Conservation (phyloP, 2,888 invertebrate species). For the Stenotaenia linearis region DNA sequence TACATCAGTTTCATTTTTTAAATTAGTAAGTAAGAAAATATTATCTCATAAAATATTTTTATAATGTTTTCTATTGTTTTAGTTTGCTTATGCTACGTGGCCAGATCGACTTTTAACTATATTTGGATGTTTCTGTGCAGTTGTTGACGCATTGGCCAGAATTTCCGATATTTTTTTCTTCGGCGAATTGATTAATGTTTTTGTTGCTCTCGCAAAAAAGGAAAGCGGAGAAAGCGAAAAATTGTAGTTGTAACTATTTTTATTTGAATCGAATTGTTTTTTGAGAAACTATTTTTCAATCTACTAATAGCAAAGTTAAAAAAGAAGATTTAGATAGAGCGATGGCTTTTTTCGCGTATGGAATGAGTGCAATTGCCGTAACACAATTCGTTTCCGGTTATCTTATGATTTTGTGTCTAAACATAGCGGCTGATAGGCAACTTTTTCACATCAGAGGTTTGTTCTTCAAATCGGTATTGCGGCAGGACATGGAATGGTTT, state of each 20-base stretch:
- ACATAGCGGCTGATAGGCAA: conserved; percentile 60
- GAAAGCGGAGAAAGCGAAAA: neutral
- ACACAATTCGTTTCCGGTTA: conserved; percentile 57
- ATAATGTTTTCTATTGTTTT: conserved; percentile 24
- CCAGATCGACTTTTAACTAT: conserved; percentile 56
- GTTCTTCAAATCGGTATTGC: conserved; percentile 61
- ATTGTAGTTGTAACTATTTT: no score
- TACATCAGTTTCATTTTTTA: neutral
- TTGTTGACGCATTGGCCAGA: conserved; percentile 50
- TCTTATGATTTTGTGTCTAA: conserved; percentile 59
- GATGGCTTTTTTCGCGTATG: neutral
- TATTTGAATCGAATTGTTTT: no score
- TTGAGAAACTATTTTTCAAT: no score
- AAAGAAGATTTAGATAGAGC: neutral
- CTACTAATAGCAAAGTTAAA: neutral
- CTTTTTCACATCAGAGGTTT: conserved; percentile 59
- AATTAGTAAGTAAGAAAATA: neutral
- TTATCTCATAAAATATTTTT: neutral
- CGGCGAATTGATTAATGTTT: neutral
- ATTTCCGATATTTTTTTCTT: neutral
- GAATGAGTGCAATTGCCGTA: conserved; percentile 48
- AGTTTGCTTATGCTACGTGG: conserved; percentile 62
- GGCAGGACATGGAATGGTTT: conserved; percentile 70
- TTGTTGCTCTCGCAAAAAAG: neutral
- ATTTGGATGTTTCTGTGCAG: conserved; percentile 56